A percentile compares a stretch with the other conserved stretches of the same genome.
Evolutionary conservation across 2,113 vertebrate genomes (phyloP).

Genomic region (Chamaetylas fuelleborni): DNA sequence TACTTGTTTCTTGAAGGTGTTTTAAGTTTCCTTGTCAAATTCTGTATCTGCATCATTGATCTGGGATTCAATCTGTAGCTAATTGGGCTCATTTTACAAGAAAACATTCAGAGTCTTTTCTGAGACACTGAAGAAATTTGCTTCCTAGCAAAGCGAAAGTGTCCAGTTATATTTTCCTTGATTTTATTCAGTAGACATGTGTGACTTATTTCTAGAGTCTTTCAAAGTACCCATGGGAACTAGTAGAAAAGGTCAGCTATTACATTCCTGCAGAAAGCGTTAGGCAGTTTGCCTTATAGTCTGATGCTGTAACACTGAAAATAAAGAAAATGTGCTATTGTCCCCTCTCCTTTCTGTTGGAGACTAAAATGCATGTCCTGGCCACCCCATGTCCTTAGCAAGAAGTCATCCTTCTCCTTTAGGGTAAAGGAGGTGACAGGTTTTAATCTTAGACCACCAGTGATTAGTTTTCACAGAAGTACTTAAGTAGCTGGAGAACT

Average conservation of each 20-base stretch:
- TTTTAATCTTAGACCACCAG: not conserved
- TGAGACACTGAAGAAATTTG: not conserved
- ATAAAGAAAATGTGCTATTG: not conserved
- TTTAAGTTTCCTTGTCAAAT: not conserved
- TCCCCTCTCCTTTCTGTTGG: not conserved
- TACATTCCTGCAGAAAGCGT: not conserved
- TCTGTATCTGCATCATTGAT: not conserved
- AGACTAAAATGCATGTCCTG: not conserved
- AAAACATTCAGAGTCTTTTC: not conserved
- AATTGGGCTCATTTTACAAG: not conserved
- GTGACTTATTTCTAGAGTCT: conserved; percentile 15
- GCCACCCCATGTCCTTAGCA: not conserved
- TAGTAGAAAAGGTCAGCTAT: conserved; percentile 20
- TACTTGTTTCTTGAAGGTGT: not conserved
- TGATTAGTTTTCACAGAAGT: not conserved
- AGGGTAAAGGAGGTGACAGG: not conserved
- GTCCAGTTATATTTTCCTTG: not conserved
- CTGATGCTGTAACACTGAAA: not conserved
- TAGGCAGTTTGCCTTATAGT: conserved; percentile 1
- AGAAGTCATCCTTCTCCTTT: not conserved
- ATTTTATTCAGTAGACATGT: not conserved
- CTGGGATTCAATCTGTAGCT: not conserved
- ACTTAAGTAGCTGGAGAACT: not conserved
- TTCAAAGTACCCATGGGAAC: conserved; percentile 2
- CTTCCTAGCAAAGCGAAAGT: not conserved